Percentiles rank a stretch among this genome's conserved stretches.
These are phyloP conservation scores for Serranus cabrilla DNA, from an alignment of 2,797 vertebrate genomes.

Conservation along the genomic window DNA sequence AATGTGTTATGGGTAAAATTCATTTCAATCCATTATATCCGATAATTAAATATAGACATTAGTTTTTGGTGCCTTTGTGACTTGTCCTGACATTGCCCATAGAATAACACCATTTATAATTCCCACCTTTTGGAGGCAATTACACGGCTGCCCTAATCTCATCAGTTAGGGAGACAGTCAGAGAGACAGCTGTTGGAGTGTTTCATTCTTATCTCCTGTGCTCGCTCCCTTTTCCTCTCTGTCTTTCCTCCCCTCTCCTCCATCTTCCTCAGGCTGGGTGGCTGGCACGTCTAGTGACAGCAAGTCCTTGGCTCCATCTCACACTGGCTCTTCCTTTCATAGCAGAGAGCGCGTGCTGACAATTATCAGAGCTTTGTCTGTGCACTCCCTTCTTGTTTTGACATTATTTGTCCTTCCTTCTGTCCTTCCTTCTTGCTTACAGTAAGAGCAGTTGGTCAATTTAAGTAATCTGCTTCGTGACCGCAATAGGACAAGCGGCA, in stretches of 20 bases:
- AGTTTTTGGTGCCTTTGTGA: slow-evolving; percentile 15
- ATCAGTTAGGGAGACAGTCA: slow-evolving; percentile 82
- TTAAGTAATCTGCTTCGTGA: slow-evolving; percentile 48
- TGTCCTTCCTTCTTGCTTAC: slow-evolving; percentile 28
- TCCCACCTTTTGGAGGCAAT: slow-evolving; percentile 78
- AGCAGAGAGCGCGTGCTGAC: slow-evolving; percentile 48
- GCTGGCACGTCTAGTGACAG: slow-evolving; percentile 80
- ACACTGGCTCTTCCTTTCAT: slow-evolving; percentile 50
- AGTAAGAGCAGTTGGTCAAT: slow-evolving; percentile 38
- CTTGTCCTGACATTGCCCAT: slow-evolving; percentile 29
- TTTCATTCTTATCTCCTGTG: slow-evolving; percentile 80
- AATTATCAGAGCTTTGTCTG: slow-evolving; percentile 55
- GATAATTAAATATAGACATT: slow-evolving; percentile 5
- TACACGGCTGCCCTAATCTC: slow-evolving; percentile 77
- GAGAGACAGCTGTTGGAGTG: slow-evolving; percentile 77
- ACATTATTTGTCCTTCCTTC: slow-evolving; percentile 43
- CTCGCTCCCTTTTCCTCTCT: slow-evolving; percentile 58
- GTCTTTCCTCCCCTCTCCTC: slow-evolving; percentile 70
- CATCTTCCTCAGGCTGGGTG: slow-evolving; percentile 84
- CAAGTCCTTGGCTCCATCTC: slow-evolving; percentile 74
- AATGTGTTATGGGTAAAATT: neutral
- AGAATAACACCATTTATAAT: slow-evolving; percentile 72
- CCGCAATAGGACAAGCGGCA: slow-evolving; percentile 39
- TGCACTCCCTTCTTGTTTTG: slow-evolving; percentile 45
- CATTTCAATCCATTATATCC: slow-evolving; percentile 5